These are phyloP conservation scores for Montipora cactus DNA, from an alignment of 64 coral and sea anemone species.

Conservation along the genomic window DNA sequence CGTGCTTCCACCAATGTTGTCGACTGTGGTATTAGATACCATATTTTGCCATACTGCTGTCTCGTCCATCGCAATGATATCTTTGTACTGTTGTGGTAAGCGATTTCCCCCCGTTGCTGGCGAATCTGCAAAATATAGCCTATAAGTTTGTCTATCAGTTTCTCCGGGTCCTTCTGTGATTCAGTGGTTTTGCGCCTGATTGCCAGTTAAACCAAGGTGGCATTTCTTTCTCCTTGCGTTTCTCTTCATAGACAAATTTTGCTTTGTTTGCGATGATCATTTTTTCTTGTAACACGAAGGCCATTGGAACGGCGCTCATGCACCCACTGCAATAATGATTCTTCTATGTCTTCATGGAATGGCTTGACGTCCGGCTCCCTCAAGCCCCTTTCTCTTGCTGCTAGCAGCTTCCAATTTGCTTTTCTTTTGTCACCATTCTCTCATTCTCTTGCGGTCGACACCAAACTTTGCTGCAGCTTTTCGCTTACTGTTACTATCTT, in stretches of 20 bases:
- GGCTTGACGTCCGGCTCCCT: too few species aligned
- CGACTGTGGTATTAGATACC: too few species aligned
- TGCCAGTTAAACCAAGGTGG: not conserved
- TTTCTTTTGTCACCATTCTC: conserved; percentile 3
- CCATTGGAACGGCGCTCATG: too few species aligned
- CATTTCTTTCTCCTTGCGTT: conserved; percentile 52
- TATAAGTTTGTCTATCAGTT: too few species aligned
- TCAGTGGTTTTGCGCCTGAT: too few species aligned
- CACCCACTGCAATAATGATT: too few species aligned
- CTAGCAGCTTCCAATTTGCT: conserved; percentile 40
- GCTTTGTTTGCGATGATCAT: conserved; percentile 58
- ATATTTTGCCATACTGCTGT: too few species aligned
- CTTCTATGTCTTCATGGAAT: too few species aligned
- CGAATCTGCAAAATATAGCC: not conserved
- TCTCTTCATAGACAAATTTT: conserved; percentile 70
- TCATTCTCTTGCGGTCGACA: not conserved
- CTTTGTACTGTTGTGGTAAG: conserved; percentile 10
- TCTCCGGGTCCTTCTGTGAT: too few species aligned
- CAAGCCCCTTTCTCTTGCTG: too few species aligned
- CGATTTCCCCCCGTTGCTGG: not conserved
- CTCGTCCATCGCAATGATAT: not conserved
- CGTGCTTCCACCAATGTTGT: too few species aligned
- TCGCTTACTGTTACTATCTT: too few species aligned
- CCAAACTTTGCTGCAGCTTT: not conserved
- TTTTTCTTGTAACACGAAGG: conserved; percentile 71